A percentile compares a stretch with the other conserved stretches of the same genome.
Evolutionary conservation across 2,113 vertebrate genomes (phyloP).

Genomic region (Tenrec ecaudatus): DNA sequence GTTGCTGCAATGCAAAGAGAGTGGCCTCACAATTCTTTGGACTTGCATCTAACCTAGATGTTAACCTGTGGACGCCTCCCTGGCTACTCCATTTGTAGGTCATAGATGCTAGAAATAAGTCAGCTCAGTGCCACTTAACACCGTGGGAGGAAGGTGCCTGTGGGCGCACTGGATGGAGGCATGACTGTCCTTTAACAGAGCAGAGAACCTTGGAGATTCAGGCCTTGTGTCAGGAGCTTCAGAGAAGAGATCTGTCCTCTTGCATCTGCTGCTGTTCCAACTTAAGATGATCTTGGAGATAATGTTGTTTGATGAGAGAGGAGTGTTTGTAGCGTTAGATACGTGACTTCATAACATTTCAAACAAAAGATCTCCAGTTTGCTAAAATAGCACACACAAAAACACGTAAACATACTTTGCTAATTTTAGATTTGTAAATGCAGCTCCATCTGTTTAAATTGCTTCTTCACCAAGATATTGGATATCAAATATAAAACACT

Average conservation of each 20-base stretch:
- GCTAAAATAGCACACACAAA: not conserved
- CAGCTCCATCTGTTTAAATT: not conserved
- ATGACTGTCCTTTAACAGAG: not conserved
- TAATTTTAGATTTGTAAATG: not conserved
- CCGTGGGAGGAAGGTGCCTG: fast-evolving
- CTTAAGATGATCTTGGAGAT: conserved; percentile 8
- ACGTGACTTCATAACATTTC: not conserved
- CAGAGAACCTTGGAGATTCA: not conserved
- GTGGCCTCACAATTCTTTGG: not conserved
- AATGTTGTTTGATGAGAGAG: not conserved
- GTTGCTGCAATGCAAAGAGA: not conserved
- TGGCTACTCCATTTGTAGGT: not conserved
- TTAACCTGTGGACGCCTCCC: fast-evolving
- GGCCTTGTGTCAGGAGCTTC: conserved; percentile 42
- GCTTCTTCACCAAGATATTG: not conserved
- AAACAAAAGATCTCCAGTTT: not conserved
- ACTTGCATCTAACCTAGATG: not conserved
- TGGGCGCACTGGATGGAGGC: not conserved
- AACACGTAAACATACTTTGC: not conserved
- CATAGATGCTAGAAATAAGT: not conserved
- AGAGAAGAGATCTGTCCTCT: not conserved
- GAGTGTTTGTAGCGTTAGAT: conserved; percentile 42
- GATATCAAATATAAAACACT: not conserved
- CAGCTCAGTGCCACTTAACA: not conserved
- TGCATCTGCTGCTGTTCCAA: conserved; percentile 62